Evolutionary conservation across 2,888 invertebrate species (phyloP), one percentile per base, ranked within the genome.

Genomic region (Mallateleia sp.): DNA sequence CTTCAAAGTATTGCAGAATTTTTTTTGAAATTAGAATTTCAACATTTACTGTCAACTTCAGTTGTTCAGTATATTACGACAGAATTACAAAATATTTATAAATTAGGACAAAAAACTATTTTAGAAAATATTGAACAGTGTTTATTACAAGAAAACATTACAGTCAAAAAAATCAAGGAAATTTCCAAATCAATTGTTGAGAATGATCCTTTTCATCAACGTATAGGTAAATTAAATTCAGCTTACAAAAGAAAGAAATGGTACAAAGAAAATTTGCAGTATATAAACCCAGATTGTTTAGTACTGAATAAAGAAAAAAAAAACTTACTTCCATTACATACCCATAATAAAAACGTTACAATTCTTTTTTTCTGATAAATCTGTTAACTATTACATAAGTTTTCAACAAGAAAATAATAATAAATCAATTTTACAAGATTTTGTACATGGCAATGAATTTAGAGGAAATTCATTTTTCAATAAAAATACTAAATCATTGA

Each of bases 391-490:
- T 56, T 32, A 32, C 8, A 42, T 42, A 5, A 14, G 8, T n/a
- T 62, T 25, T 52, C n/a, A 52, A 15, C n/a, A 14, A 47, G 20
- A 54, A 50, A 52, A 20, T 52, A 9, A 47, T 22, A 74, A 85
- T 56, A 22, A 56, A 32, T 64, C 86, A 34, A 18, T 90, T 11
- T 78, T 90, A 50, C 67, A 62, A 56, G 92, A 92, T 58, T 90
- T 90, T 18, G 83, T 84, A 1, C 90, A 91, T 85, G 91, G 91
- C 4, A 64, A 24, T 22, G 84, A 88, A 15, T 91, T 82, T 77
- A 67, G 75, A 54, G 52, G 81, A n/a, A 90, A 89, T 54, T 22
- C 32, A 15, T 90, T 89, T 78, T 84, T 91, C 38, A 54, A 86
- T 34, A 38, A 89, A 15, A 89, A 89, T 75, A 85, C 89, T 3